These are phyloP conservation scores for Nothobranchius kuhntae DNA, from an alignment of 2,113 vertebrate species.

Conservation along the genomic window DNA sequence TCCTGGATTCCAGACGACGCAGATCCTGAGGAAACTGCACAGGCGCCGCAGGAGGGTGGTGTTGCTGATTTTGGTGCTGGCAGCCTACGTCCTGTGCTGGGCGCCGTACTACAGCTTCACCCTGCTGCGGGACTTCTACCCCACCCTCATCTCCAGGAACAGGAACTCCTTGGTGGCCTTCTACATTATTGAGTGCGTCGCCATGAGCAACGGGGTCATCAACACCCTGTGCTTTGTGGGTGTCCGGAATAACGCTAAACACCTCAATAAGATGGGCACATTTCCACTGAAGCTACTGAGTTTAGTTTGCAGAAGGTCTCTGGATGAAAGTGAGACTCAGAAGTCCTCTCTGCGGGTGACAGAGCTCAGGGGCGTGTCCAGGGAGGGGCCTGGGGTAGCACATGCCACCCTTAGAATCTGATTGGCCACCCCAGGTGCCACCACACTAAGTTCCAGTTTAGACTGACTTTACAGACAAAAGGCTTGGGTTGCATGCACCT, in stretches of 20 bases:
- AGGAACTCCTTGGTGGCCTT: conserved; percentile 91
- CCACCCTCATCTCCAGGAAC: conserved; percentile 85
- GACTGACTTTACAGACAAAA: no score
- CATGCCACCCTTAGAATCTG: no score
- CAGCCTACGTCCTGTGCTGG: conserved; percentile 92
- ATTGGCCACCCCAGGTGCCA: no score
- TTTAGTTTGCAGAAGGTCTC: conserved; percentile 76
- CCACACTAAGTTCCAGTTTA: no score
- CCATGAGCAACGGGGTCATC: conserved; percentile 96
- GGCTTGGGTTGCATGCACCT: no score
- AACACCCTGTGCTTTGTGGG: conserved; percentile 91
- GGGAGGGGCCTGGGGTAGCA: no score
- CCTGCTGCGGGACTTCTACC: conserved; percentile 91
- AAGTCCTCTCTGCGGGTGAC: conserved; percentile 81
- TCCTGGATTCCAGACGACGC: conserved; percentile 91
- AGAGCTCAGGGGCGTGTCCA: conserved; percentile 63
- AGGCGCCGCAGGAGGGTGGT: conserved; percentile 87
- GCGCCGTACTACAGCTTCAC: conserved; percentile 89
- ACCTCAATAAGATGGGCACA: conserved; percentile 80
- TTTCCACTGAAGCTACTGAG: conserved; percentile 80
- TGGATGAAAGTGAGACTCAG: conserved; percentile 81
- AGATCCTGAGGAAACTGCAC: conserved; percentile 85
- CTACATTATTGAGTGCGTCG: conserved; percentile 91
- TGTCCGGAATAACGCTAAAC: conserved; percentile 83
- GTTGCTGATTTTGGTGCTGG: conserved; percentile 87